phyloP scores from a whole-genome alignment of 2,888 invertebrate species.

The Cephus runcator region DNA sequence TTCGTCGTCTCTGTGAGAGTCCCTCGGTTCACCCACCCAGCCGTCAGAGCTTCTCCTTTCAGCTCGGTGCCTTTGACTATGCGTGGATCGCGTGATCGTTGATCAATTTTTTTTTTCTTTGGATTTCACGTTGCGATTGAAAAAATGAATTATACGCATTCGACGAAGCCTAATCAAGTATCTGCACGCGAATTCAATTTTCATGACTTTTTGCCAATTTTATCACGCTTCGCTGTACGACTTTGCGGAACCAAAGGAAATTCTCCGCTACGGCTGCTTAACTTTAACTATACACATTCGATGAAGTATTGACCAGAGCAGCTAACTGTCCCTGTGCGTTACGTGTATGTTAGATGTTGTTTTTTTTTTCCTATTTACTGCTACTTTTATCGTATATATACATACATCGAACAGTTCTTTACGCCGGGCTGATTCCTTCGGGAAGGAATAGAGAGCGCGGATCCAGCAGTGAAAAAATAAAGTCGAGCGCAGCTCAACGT shows the following conservation, averaged over 20 bases:
- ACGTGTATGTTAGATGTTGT: background rate
- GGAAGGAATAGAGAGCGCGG: background rate
- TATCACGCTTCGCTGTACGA: background rate
- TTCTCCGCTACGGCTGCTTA: conserved; percentile 22
- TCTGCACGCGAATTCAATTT: background rate
- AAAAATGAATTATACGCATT: background rate
- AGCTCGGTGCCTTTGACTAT: no score
- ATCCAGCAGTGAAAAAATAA: conserved; percentile 2
- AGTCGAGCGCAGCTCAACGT: conserved; percentile 28
- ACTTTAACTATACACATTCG: background rate
- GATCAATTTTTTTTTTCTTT: background rate
- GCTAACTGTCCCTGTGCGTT: background rate
- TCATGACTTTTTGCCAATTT: background rate
- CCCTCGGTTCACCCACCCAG: no score
- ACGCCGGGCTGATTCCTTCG: background rate
- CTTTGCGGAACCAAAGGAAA: conserved; percentile 13
- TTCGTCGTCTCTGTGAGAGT: no score
- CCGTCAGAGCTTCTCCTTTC: no score
- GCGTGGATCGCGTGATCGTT: background rate
- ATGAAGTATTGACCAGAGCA: background rate
- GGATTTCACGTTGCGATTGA: background rate
- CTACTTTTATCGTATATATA: background rate
- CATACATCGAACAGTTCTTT: background rate
- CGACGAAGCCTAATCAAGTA: background rate
- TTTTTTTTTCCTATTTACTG: background rate